phyloP scores from a whole-genome alignment of 2,113 vertebrate genomes.

The Neomonachus schauinslandi region DNA sequence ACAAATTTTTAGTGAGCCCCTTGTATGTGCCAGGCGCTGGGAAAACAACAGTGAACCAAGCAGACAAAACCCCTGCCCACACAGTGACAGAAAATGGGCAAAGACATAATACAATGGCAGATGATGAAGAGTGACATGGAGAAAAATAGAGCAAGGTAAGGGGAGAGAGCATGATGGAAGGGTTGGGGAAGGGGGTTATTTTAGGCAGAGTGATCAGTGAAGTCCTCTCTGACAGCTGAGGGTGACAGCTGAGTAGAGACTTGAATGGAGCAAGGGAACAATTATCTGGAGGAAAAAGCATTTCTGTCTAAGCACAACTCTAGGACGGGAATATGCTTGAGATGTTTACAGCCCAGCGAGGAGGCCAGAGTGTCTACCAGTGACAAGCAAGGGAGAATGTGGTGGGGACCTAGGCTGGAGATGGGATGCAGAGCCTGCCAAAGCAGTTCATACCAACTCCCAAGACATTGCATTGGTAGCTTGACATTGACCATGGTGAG shows the following conservation, averaged over 20 bases:
- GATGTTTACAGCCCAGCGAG: background rate
- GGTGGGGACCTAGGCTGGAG: background rate
- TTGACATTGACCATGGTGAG: background rate
- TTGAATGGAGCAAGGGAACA: background rate
- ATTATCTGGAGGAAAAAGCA: background rate
- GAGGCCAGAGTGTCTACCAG: background rate
- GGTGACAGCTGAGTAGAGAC: background rate
- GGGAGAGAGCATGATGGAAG: background rate
- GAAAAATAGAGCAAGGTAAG: background rate
- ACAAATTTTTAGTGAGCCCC: background rate
- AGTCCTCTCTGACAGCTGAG: background rate
- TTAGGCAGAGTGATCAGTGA: background rate
- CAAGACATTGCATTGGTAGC: background rate
- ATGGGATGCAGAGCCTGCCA: fast-evolving
- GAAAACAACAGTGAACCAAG: background rate
- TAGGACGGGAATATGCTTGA: fast-evolving
- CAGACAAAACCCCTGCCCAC: background rate
- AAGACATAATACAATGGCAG: background rate
- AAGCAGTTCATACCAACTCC: background rate
- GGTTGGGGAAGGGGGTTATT: background rate
- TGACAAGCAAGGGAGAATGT: background rate
- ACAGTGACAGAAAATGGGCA: background rate
- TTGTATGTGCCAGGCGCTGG: background rate
- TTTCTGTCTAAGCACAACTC: background rate
- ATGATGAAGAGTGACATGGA: background rate